These are phyloP conservation scores for Barbus barbus DNA, from an alignment of 2,113 vertebrate genomes.

Conservation along the genomic window DNA sequence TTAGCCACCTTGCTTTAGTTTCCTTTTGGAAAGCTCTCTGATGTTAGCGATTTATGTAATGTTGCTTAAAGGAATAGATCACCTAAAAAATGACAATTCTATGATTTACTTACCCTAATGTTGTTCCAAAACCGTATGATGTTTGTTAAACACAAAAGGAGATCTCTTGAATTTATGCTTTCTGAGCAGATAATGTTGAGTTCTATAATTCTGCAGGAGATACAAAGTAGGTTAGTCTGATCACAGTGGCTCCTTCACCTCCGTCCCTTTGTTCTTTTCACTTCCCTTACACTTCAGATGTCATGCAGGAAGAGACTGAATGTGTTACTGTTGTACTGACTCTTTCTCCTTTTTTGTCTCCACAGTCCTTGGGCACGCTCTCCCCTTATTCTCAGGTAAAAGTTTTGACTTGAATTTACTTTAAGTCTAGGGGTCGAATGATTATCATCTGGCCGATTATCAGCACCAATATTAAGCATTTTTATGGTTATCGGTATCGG, in stretches of 20 bases:
- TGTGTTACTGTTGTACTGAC: neutral
- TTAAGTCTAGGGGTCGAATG: no score
- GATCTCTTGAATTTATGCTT: neutral
- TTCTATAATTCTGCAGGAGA: neutral
- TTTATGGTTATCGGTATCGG: no score
- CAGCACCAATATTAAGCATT: no score
- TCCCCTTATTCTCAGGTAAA: conserved; percentile 96
- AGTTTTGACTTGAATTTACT: neutral
- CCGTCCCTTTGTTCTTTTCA: neutral
- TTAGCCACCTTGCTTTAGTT: neutral
- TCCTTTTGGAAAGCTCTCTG: conserved; percentile 6
- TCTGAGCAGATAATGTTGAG: neutral
- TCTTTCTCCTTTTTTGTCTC: conserved; percentile 42
- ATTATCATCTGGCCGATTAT: no score
- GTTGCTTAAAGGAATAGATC: neutral
- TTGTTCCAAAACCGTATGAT: neutral
- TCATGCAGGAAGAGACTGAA: neutral
- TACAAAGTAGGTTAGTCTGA: neutral
- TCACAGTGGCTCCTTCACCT: neutral
- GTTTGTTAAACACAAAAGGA: neutral
- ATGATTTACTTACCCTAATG: neutral
- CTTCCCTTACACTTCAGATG: neutral
- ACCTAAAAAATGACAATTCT: neutral
- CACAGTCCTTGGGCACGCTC: conserved; percentile 90
- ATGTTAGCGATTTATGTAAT: neutral